A percentile compares a stretch with the other conserved stretches of the same genome.
These are phyloP conservation scores for Ptilonorhynchus violaceus DNA, from an alignment of 2,113 vertebrate genomes.

Conservation along the genomic window DNA sequence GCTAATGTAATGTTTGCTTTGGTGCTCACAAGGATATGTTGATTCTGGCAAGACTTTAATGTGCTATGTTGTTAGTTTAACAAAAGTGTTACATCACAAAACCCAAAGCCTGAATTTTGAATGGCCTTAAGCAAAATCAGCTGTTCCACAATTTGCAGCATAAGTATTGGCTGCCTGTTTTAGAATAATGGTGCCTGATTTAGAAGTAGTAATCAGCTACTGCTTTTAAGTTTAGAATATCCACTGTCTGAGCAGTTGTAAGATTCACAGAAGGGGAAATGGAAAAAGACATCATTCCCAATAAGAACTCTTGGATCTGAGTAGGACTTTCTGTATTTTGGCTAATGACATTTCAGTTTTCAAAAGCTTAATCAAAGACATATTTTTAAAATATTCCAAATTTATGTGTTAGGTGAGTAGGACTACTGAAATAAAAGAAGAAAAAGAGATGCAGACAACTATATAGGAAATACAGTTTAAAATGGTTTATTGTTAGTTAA, in stretches of 20 bases:
- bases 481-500: constrained; percentile 33
- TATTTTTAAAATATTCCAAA: constrained; percentile 49
- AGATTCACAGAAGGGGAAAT: constrained; percentile 2
- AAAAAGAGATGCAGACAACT: constrained; percentile 16
- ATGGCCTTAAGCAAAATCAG: background rate
- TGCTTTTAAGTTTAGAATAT: background rate
- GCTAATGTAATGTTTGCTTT: background rate
- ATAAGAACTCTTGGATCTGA: constrained; percentile 28
- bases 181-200: background rate
- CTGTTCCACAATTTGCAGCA: background rate
- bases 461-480: constrained; percentile 8
- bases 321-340: constrained; percentile 42
- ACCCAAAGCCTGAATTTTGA: background rate
- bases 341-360: constrained; percentile 49
- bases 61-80: background rate
- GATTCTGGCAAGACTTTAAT: constrained; percentile 4
- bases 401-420: background rate
- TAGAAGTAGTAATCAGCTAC: background rate
- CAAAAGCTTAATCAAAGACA: constrained; percentile 20
- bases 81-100: constrained; percentile 19
- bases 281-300: background rate
- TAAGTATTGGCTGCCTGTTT: background rate
- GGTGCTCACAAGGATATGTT: background rate
- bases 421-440: background rate
- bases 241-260: background rate